Conservation (phyloP, 2,113 vertebrate genomes). For the Nannobrachium achirus region DNA sequence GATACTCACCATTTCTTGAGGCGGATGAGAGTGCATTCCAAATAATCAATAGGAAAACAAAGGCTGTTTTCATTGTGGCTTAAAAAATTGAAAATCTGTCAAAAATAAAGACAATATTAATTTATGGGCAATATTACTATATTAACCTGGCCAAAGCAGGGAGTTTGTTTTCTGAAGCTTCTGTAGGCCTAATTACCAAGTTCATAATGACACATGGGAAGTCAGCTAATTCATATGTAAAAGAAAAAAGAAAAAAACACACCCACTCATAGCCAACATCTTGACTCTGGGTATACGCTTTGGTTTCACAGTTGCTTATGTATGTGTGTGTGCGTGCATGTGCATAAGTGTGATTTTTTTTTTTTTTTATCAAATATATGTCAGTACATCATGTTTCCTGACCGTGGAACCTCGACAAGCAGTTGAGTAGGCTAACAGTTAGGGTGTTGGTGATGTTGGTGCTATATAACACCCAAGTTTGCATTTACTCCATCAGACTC, state of each 20-base stretch:
- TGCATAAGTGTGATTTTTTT: no score
- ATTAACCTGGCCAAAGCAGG: background rate
- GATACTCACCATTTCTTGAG: constrained; percentile 39
- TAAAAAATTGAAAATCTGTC: background rate
- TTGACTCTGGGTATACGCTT: background rate
- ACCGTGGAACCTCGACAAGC: no score
- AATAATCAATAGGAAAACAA: constrained; percentile 21
- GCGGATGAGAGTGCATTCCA: constrained; percentile 13
- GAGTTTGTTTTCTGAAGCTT: background rate
- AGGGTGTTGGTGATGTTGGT: no score
- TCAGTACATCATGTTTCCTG: no score
- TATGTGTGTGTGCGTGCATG: background rate
- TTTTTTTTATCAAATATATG: no score
- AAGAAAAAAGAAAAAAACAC: no score
- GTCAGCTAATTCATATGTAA: constrained; percentile 31
- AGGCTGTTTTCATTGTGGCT: background rate
- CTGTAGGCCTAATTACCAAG: background rate
- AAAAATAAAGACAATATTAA: background rate
- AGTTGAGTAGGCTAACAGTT: no score
- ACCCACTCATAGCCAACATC: no score
- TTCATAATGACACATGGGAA: constrained; percentile 27
- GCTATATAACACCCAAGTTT: no score
- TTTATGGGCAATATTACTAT: background rate
- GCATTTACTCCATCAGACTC: no score
- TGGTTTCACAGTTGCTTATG: background rate